Conservation (phyloP, 2,888 invertebrate genomes). For the Drosophila neonasuta region DNA sequence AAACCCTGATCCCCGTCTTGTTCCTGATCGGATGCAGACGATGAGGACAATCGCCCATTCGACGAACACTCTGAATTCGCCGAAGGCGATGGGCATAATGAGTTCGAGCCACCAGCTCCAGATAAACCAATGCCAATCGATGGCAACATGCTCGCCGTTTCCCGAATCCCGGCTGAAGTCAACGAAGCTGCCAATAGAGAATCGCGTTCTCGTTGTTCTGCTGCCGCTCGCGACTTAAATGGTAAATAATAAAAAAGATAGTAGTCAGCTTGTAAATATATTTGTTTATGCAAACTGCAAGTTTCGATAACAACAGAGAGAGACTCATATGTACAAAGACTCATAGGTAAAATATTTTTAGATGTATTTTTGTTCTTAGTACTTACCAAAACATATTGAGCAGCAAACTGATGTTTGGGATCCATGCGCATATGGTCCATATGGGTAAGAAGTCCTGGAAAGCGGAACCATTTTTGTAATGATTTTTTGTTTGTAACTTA, state of each 20-base stretch:
- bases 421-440: conserved; percentile 99
- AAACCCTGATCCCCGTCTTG: conserved; percentile 84
- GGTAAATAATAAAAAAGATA: not conserved
- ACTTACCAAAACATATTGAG: conserved; percentile 90
- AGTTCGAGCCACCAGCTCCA: conserved; percentile 83
- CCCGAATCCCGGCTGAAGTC: conserved; percentile 81
- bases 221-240: conserved; percentile 86
- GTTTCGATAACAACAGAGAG: too few species aligned
- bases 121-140: conserved; percentile 43
- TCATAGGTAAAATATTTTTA: too few species aligned
- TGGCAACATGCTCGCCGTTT: conserved; percentile 48
- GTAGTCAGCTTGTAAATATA: too few species aligned
- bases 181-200: conserved; percentile 86
- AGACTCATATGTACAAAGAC: too few species aligned
- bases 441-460: conserved; percentile 91
- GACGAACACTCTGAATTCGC: conserved; percentile 94
- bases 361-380: too few species aligned
- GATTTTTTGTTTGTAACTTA: too few species aligned
- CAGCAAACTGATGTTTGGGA: conserved; percentile 97
- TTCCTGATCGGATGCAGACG: conserved; percentile 90
- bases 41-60: conserved; percentile 90
- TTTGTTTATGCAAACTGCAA: too few species aligned
- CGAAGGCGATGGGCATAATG: conserved; percentile 91
- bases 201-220: conserved; percentile 93
- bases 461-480: too few species aligned